Base-by-base conservation (phyloP, 1,140 invertebrate species). In the Macrotrachela quadricornifera region DNA sequence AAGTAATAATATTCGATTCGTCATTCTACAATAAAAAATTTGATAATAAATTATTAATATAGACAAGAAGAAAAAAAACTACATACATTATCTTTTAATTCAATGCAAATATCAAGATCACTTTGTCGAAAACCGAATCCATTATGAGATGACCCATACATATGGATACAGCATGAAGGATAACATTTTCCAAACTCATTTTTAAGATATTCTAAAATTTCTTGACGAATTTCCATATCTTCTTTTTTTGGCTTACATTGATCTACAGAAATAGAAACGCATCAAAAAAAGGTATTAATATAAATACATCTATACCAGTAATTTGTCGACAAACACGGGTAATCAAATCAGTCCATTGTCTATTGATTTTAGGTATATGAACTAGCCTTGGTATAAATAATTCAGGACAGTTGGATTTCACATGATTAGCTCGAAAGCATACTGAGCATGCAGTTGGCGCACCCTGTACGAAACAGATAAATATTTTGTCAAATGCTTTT, bases 71-170 rank as follows among this genome's bases (percentile, higher is more conserved):
- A 36, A 51, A 50, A 57, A 54, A 48, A 40, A n/a, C n/a, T n/a
- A 40, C 18, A 36, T 55, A 18, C 37, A 51, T 16, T 41, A 37
- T 15, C n/a, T 16, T 14, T 40, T 46, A 54, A 3, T 16, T 21
- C 14, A 49, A 78, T 59, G 59, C 76, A 78, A 41, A 78, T 72
- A 60, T 79, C 77, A 30, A 79, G 62, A 63, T 79, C 77, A 59
- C 75, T 77, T 14, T 67, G 61, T 38, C 61, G 60, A 57, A 76
- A 72, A 6, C 76, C 77, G 69, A 79, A 78, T 8, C 77, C 77
- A 71, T 78, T 79, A 54, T 65, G 67, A 0, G 75, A 76, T 3
- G 77, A 79, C 2, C 77, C 77, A 72, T 78, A 79, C 48, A 77
- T 58, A 36, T 55, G 41, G 8, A 30, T 8, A 2, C 3, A 4